Conservation (phyloP, 2,888 invertebrate genomes). For the Xanthostigma xanthostigma region DNA sequence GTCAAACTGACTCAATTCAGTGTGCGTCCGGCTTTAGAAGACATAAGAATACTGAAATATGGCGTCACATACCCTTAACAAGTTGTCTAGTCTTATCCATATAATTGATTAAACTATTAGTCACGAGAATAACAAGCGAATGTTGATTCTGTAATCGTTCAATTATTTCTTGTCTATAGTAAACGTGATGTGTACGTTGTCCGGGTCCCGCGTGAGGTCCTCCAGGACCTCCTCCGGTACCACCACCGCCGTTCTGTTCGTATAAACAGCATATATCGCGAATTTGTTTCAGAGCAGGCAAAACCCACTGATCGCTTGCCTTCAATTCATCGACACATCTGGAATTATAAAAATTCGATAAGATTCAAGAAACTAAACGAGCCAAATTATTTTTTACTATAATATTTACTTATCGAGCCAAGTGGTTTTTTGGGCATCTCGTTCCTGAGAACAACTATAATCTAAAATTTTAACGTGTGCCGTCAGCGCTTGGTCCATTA, state of each 20-base stretch:
- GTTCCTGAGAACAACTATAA: conserved; percentile 93
- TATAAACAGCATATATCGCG: conserved; percentile 90
- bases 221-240: conserved; percentile 19
- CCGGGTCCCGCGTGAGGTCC: conserved; percentile 17
- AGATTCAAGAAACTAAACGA: neutral
- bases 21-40: too few relatives aligned
- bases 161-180: conserved; percentile 52
- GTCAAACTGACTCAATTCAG: too few relatives aligned
- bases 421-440: conserved; percentile 88
- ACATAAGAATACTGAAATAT: too few relatives aligned
- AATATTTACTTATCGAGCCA: conserved; percentile 70
- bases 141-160: conserved; percentile 83
- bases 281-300: conserved; percentile 90
- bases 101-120: conserved; percentile 79
- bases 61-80: conserved; percentile 30
- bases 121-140: conserved; percentile 83
- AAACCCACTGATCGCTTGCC: conserved; percentile 76
- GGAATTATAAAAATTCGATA: conserved; percentile 1
- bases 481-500: conserved; percentile 89
- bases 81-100: conserved; percentile 70
- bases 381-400: neutral
- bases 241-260: conserved; percentile 61
- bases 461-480: conserved; percentile 95
- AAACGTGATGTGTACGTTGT: conserved; percentile 39
- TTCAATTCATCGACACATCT: conserved; percentile 87